These are phyloP conservation scores for Pimephales promelas DNA, from an alignment of 2,113 vertebrate species.

Conservation along the genomic window DNA sequence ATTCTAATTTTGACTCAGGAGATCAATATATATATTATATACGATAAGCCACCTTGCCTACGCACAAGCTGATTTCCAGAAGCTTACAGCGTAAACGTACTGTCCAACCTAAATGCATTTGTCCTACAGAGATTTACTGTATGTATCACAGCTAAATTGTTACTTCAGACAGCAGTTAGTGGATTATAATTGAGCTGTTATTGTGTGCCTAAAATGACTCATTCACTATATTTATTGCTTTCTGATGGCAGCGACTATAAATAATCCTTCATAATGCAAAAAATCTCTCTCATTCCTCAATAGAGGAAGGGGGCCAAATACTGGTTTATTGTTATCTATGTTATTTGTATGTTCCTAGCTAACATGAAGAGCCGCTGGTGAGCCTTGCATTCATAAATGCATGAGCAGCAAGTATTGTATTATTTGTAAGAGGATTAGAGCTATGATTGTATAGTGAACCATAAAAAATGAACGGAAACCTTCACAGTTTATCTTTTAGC, in stretches of 20 bases:
- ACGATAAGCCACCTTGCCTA: slow-evolving; percentile 35
- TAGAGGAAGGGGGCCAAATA: not conserved
- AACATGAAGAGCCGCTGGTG: not conserved
- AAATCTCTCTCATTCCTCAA: not conserved
- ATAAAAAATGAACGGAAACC: not conserved
- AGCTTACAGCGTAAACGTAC: slow-evolving; percentile 8
- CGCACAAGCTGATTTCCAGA: not conserved
- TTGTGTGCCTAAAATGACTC: slow-evolving; percentile 66
- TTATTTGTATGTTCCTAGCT: slow-evolving; percentile 15
- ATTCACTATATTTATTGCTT: slow-evolving; percentile 67
- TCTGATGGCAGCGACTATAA: slow-evolving; percentile 58
- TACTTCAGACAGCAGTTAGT: slow-evolving; percentile 58
- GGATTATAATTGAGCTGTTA: slow-evolving; percentile 56
- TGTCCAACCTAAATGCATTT: slow-evolving; percentile 52
- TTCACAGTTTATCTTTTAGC: slow-evolving; percentile 5
- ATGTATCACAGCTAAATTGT: slow-evolving; percentile 58
- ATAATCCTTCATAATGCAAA: slow-evolving; percentile 57
- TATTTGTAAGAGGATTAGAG: slow-evolving; percentile 15
- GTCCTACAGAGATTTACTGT: slow-evolving; percentile 57
- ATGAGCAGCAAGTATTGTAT: slow-evolving; percentile 6
- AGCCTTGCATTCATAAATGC: not conserved
- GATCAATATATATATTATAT: slow-evolving; percentile 53
- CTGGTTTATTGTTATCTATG: slow-evolving; percentile 22
- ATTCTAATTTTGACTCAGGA: slow-evolving; percentile 58
- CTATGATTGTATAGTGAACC: slow-evolving; percentile 2